These are phyloP conservation scores for Tipula confusa DNA, from an alignment of 2,888 invertebrate species.

Conservation along the genomic window DNA sequence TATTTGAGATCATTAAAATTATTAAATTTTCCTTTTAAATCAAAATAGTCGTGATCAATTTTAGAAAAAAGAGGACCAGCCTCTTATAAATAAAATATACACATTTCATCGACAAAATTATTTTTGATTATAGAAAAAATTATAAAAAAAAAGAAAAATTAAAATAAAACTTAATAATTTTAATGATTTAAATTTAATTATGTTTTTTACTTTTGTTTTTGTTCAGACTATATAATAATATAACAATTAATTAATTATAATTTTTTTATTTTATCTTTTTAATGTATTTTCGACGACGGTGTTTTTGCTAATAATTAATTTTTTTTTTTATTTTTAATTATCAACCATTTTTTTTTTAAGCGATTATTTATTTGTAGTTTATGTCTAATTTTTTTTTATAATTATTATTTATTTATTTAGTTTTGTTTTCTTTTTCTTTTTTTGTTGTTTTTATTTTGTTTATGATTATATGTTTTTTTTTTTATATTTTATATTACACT, in stretches of 20 bases:
- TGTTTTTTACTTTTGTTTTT: neutral
- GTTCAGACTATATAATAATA: conserved; percentile 25
- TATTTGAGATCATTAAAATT: neutral
- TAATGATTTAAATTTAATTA: neutral
- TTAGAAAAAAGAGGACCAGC: neutral
- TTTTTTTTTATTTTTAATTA: neutral
- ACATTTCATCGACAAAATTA: neutral
- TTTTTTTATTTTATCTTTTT: neutral
- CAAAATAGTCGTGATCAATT: neutral
- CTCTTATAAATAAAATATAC: neutral
- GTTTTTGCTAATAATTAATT: neutral
- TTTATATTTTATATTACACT: conserved; percentile 53
- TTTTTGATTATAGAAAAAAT: neutral
- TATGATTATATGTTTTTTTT: conserved; percentile 33
- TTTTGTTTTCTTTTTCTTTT: too few relatives aligned
- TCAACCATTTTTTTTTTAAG: neutral
- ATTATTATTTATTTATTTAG: conserved; percentile 27
- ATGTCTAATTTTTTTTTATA: neutral
- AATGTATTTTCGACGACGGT: neutral
- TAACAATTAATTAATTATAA: neutral
- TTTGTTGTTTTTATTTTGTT: conserved; percentile 32
- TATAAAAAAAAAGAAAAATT: neutral
- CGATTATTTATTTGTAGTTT: conserved; percentile 12
- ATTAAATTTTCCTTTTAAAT: neutral
- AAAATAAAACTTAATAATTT: neutral